Base-by-base conservation (phyloP, 2,113 vertebrate species). In the Zeus faber region DNA sequence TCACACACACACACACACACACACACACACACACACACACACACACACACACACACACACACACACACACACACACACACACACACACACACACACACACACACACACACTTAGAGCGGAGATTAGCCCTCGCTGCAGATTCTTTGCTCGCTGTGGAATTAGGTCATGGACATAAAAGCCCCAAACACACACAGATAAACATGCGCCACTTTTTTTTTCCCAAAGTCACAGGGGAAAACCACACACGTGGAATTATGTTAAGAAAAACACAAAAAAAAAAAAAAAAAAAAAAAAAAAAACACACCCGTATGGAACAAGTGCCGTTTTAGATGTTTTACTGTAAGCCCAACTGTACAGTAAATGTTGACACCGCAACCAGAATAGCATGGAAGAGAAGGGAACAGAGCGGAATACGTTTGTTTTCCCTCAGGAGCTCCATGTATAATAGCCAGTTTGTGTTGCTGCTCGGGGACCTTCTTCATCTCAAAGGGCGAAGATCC, bases 151-250 rank as follows among this genome's bases (percentile, higher is more conserved):
- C 65, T 62, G 56, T 67, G 68, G 74, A 85, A 82, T 82, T 83
- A 77, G 83, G 79, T 84, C 80, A 80, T 75, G 54, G 51, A 74
- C 68, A 62, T 66, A 71, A 76, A 81, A 74, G 55, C 66, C 58
- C 54, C 57, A 76, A 77, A 76, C 54, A 65, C 33, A 62, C 53
- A 52, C 62, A 70, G 49, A 76, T 46, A 66, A 53, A 76, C 68
- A 67, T 55, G 51, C 56, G 54, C 26, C 31, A 54, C 52, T 63
- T 61, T 49, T 39, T 58, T 53, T 35, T 67, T 53, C 47, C 41
- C 47, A 68, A 70, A 76, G 66, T 72, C 62, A 62, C 37, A 53
- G 10, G 44, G 40, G 48, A 73, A 74, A 71, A 76, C 18, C 43
- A 62, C 44, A 70, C 10, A 52, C 22, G 58, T 54, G 59, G 55